Evolutionary conservation across 2,113 vertebrate genomes (phyloP), one percentile per base, ranked within the genome.

Genomic region (Cheirogaleus medius): DNA sequence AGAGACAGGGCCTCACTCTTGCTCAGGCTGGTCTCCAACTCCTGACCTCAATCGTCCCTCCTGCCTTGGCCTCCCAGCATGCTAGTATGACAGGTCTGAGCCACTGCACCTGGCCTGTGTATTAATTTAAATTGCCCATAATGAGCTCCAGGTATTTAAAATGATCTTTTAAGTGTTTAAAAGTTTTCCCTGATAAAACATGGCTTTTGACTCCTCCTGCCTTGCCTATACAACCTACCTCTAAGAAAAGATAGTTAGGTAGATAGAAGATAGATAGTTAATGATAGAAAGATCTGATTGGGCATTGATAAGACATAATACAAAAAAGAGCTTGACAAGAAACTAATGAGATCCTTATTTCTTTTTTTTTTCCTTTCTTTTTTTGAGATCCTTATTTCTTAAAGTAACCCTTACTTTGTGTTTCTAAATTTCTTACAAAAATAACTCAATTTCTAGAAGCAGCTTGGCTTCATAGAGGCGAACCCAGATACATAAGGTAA

Each of bases 391-490:
- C 20, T 87, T 14, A 56, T 63, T 87, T 63, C 47, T 84, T 94
- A 37, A 93, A 91, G 39, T 83, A 44, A 73, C 68, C 39, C 81
- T 78, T 74, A 42, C 8, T 92, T 95, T 74, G 66, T 66, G 10
- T 85, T 94, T 91, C 29, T 71, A 82, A 86, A 91, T 37, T 77
- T 92, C 32, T 71, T 80, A 37, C 12, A 42, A 13, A 91, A 95
- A 74, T 63, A 77, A 23, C n/a, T 81, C 29, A 18, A 2, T 68
- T 88, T 93, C 47, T 39, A 66, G 47, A 14, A 34, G n/a, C 39
- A 87, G 54, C 37, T 34, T 39, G 42, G 73, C 17, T 71, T 74
- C 29, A 5, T 6, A 27, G 42, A 78, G 34, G 37, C 58, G 82
- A 68, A 14, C 27, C 14, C 10, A 56, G 74, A 78, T 15, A 49